Percentiles rank a stretch among this genome's conserved stretches.
Conservation (phyloP, 1,140 invertebrate species). For the Scaptomyza graminum region DNA sequence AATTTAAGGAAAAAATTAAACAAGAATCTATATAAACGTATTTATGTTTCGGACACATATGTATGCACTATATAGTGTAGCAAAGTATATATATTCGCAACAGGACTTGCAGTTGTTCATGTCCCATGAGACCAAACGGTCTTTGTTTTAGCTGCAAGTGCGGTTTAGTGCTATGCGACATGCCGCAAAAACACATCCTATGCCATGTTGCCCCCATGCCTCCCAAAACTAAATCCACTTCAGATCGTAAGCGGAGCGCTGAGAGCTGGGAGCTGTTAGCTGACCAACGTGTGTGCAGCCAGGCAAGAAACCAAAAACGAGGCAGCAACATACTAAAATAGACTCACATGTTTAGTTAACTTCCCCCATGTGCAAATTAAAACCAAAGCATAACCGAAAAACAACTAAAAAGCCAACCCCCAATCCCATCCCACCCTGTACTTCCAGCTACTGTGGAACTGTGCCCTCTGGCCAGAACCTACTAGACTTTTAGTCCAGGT, state of each 20-base stretch:
- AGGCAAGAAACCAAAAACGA: slow-evolving; percentile 47
- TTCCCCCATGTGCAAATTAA: slow-evolving; percentile 71
- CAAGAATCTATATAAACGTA: slow-evolving; percentile 3
- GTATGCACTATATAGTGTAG: background rate
- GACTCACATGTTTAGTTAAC: slow-evolving; percentile 76
- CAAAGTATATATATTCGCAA: background rate
- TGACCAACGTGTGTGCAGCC: slow-evolving; percentile 38
- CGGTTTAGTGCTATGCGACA: slow-evolving; percentile 28
- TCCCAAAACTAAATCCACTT: background rate
- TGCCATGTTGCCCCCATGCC: background rate
- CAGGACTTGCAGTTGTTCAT: slow-evolving; percentile 21
- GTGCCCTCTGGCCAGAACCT: slow-evolving; percentile 23
- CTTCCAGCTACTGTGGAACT: slow-evolving; percentile 2
- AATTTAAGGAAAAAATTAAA: slow-evolving; percentile 57
- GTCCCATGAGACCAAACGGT: slow-evolving; percentile 22
- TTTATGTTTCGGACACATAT: background rate
- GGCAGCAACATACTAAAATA: slow-evolving; percentile 71
- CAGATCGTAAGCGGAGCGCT: slow-evolving; percentile 9
- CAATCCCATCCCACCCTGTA: too few relatives aligned
- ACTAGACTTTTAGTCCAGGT: slow-evolving; percentile 2
- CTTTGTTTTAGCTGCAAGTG: slow-evolving; percentile 31
- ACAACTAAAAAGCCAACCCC: slow-evolving; percentile 23
- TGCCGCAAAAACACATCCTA: slow-evolving; percentile 34
- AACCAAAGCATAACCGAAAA: slow-evolving; percentile 72
- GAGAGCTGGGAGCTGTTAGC: too few relatives aligned